Base-by-base conservation (phyloP, 2,113 vertebrate genomes). In the Leptobrachium ailaonicum region DNA sequence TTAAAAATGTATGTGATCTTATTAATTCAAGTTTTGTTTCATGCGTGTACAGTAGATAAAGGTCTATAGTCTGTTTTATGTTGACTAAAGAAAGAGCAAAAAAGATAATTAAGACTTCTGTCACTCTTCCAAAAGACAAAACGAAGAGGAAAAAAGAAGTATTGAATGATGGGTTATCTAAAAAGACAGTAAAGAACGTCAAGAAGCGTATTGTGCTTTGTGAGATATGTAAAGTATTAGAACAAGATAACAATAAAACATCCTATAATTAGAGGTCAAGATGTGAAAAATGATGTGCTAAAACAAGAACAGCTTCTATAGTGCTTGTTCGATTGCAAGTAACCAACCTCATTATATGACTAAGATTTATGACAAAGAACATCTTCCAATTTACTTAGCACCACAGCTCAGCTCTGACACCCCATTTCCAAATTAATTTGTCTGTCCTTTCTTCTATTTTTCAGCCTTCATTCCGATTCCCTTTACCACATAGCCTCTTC, bases 211-310 rank as follows among this genome's bases (percentile, higher is more conserved):
- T 70, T 70, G 75, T 69, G 43, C 54, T 41, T 70, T 70, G 66
- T 64, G 45, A 70, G 67, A 67, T 76, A 56, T 76, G 41, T 44
- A 58, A 56, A 58, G 43, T 3, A n/a, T 32, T 13, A 69, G 50
- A 76, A 10, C 63, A 43, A 71, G 53, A 20, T 41, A 47, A 71
- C 66, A 77, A 77, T 60, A 58, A 60, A 45, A 45, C 56, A 43
- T 76, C 64, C 53, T 70, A 77, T 70, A 77, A 77, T 70, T 70
- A 77, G 41, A 77, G 66, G 66, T 77, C 75, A 77, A 70, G 66
- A 77, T 54, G 42, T 58, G 75, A 69, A 56, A 77, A 77, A 77
- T 3, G 10, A 70, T 9, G 66, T 47, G 41, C 53, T 68, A 58
- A 58, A 68, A 32, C n/a, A 41, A 63, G 50, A 58, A 56, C 45